phyloP scores from a whole-genome alignment of 2,797 vertebrate genomes.

The Tadarida brasiliensis region DNA sequence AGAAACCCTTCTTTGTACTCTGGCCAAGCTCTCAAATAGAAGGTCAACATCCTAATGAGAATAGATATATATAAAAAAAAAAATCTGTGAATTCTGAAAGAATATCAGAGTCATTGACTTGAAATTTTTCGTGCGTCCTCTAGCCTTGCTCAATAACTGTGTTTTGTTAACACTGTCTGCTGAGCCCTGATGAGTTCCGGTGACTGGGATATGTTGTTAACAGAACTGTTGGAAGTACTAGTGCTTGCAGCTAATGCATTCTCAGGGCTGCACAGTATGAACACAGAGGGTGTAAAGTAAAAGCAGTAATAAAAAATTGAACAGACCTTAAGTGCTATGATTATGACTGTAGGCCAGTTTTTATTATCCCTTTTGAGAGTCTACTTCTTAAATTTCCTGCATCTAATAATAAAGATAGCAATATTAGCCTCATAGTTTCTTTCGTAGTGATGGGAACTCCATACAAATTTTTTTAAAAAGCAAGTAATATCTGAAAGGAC shows the following conservation, averaged over 20 bases:
- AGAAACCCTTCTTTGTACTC: not conserved
- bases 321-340: conserved; percentile 85
- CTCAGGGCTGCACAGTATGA: conserved; percentile 83
- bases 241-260: conserved; percentile 84
- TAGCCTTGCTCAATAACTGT: conserved; percentile 64
- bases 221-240: conserved; percentile 77
- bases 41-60: not conserved
- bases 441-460: conserved; percentile 72
- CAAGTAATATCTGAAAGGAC: conserved; percentile 51
- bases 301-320: conserved; percentile 89
- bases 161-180: conserved; percentile 83
- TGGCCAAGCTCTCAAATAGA: not conserved
- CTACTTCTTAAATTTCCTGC: conserved; percentile 78
- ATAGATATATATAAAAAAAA: not conserved
- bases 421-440: conserved; percentile 82
- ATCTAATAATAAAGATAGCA: conserved; percentile 81
- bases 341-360: conserved; percentile 85
- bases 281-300: conserved; percentile 85
- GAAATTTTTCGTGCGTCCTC: conserved; percentile 70
- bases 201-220: conserved; percentile 84
- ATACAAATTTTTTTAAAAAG: not conserved
- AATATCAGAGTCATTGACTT: not conserved
- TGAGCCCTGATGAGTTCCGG: conserved; percentile 70
- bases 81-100: conserved; percentile 61
- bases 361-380: conserved; percentile 81